Conservation (phyloP, 2,888 invertebrate species). For the Candidula unifasciata region DNA sequence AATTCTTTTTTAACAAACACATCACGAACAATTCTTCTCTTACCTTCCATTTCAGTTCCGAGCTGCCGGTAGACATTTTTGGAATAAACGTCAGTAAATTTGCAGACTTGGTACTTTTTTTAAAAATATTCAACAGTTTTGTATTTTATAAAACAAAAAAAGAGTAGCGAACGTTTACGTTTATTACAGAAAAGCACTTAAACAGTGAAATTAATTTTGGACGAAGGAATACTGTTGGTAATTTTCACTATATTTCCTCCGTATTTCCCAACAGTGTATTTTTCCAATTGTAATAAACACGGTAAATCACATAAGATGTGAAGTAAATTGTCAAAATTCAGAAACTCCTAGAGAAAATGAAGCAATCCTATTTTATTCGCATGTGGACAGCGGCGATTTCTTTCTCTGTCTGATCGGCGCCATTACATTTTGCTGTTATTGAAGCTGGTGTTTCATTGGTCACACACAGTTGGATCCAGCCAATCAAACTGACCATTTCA, state of each 20-base stretch:
- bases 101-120: neutral
- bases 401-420: constrained; percentile 50
- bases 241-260: neutral
- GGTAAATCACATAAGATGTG: neutral
- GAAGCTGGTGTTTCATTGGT: constrained; percentile 48
- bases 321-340: constrained; percentile 2
- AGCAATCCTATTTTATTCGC: neutral
- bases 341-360: neutral
- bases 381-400: neutral
- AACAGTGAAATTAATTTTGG: constrained; percentile 3
- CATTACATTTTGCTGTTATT: constrained; percentile 42
- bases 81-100: neutral
- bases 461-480: neutral
- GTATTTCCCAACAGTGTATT: neutral
- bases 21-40: neutral
- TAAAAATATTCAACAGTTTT: neutral
- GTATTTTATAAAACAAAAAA: too few species aligned
- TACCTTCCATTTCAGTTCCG: constrained; percentile 52
- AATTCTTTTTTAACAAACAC: neutral
- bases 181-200: neutral
- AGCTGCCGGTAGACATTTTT: constrained; percentile 37
- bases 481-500: constrained; percentile 37
- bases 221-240: neutral
- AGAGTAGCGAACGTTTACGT: too few species aligned
- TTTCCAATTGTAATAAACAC: neutral